Evolutionary conservation across 2,888 invertebrate species (phyloP).

Genomic region (Napeogenes inachia): DNA sequence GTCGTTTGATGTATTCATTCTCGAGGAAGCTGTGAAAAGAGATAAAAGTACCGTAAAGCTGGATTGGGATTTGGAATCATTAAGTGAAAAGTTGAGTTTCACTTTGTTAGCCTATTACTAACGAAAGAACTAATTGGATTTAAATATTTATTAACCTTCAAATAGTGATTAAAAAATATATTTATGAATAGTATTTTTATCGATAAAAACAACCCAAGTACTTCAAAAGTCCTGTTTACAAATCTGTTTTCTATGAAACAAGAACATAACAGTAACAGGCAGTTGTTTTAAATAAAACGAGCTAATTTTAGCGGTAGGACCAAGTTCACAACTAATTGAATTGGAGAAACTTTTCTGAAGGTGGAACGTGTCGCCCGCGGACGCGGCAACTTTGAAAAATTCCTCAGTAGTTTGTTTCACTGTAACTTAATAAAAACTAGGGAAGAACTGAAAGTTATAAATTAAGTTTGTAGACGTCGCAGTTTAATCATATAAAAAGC

Average conservation of each 20-base stretch:
- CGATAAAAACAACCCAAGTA: too few species aligned
- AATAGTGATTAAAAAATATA: too few species aligned
- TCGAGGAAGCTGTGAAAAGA: constrained; percentile 32
- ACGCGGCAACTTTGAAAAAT: constrained; percentile 61
- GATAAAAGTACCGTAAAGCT: constrained; percentile 50
- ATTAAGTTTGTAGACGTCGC: constrained; percentile 58
- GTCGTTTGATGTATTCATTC: constrained; percentile 65
- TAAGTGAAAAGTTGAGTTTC: constrained; percentile 36
- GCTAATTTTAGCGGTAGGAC: constrained; percentile 29
- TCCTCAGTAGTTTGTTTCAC: constrained; percentile 65
- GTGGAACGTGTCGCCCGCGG: constrained; percentile 46
- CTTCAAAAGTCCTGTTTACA: too few species aligned
- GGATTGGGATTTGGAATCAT: constrained; percentile 42
- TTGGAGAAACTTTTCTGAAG: constrained; percentile 58
- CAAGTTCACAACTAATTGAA: constrained; percentile 56
- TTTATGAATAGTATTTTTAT: too few species aligned
- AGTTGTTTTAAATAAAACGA: constrained; percentile 33
- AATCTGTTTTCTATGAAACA: background rate
- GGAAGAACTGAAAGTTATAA: constrained; percentile 45
- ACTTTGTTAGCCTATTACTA: constrained; percentile 1
- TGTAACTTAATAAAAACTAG: constrained; percentile 51
- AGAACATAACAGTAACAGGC: constrained; percentile 12
- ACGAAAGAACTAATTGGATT: background rate
- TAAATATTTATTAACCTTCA: too few species aligned
- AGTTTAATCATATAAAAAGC: constrained; percentile 28